phyloP scores from a whole-genome alignment of 2,888 invertebrate genomes.

The Eristalis pertinax region DNA sequence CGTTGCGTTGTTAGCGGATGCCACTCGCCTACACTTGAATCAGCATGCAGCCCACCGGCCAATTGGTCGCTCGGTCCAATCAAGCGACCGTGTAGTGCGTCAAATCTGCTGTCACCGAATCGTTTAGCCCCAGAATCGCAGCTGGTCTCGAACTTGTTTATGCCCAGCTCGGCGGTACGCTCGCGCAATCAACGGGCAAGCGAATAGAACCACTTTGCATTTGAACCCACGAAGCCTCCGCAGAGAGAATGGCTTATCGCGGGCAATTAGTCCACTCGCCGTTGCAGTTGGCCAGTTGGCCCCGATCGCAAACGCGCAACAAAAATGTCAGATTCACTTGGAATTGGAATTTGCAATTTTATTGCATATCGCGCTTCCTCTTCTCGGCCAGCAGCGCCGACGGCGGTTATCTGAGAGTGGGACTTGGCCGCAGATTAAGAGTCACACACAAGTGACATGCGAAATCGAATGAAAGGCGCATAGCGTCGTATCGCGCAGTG shows the following conservation, averaged over 20 bases:
- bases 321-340: constrained; percentile 52
- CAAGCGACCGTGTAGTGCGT: background rate
- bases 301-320: constrained; percentile 20
- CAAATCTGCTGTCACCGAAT: background rate
- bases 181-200: constrained; percentile 8
- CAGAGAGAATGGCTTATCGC: constrained; percentile 34
- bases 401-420: constrained; percentile 19
- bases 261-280: constrained; percentile 58
- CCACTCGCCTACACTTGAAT: background rate
- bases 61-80: background rate
- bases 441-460: constrained; percentile 65
- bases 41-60: background rate
- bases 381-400: background rate
- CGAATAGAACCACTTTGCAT: constrained; percentile 35
- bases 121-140: background rate
- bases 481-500: constrained; percentile 11
- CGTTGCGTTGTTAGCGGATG: background rate
- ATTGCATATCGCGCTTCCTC: constrained; percentile 52
- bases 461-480: constrained; percentile 14
- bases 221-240: constrained; percentile 43
- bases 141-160: background rate
- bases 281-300: background rate
- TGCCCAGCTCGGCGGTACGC: too few relatives aligned
- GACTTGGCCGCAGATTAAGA: constrained; percentile 60
- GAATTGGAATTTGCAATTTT: constrained; percentile 59